Percentiles rank a stretch among this genome's conserved stretches.
Conservation (phyloP, 2,888 invertebrate species). For the Adela reaumurella region DNA sequence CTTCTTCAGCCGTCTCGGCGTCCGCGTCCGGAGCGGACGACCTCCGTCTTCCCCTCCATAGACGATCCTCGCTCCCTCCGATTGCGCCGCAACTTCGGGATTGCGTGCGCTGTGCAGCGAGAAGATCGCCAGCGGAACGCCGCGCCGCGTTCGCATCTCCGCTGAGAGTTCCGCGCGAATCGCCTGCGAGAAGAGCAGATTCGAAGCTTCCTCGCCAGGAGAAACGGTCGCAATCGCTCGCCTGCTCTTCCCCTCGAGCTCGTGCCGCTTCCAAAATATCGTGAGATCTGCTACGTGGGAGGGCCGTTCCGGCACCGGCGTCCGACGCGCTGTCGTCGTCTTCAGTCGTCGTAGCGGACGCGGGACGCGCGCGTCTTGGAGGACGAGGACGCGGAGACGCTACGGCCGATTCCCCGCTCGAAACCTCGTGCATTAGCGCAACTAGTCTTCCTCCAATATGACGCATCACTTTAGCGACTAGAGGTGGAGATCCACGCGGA, state of each 20-base stretch:
- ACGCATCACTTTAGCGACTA: constrained; percentile 88
- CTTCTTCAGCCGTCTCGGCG: constrained; percentile 51
- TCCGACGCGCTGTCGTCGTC: constrained; percentile 73
- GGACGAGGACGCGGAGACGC: constrained; percentile 62
- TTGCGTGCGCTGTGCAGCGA: constrained; percentile 75
- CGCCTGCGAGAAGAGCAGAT: constrained; percentile 83
- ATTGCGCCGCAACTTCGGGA: constrained; percentile 84
- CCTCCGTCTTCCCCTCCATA: constrained; percentile 45
- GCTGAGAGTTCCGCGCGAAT: constrained; percentile 75
- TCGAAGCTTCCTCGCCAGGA: constrained; percentile 92
- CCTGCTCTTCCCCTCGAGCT: constrained; percentile 60
- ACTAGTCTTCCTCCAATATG: constrained; percentile 85
- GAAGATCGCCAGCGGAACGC: constrained; percentile 77
- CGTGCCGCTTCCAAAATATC: constrained; percentile 67
- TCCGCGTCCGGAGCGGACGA: constrained; percentile 49
- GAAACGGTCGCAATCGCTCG: constrained; percentile 85
- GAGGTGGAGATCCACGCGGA: constrained; percentile 71
- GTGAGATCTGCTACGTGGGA: constrained; percentile 79
- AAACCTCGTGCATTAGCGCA: constrained; percentile 89
- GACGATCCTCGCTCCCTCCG: constrained; percentile 63
- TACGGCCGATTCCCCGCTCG: constrained; percentile 64
- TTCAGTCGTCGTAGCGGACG: constrained; percentile 62
- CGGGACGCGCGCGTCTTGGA: constrained; percentile 53
- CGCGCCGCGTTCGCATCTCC: constrained; percentile 72
- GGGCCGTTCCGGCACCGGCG: constrained; percentile 42